Evolutionary conservation across 2,888 invertebrate genomes (phyloP).

Genomic region (Tachina fera): DNA sequence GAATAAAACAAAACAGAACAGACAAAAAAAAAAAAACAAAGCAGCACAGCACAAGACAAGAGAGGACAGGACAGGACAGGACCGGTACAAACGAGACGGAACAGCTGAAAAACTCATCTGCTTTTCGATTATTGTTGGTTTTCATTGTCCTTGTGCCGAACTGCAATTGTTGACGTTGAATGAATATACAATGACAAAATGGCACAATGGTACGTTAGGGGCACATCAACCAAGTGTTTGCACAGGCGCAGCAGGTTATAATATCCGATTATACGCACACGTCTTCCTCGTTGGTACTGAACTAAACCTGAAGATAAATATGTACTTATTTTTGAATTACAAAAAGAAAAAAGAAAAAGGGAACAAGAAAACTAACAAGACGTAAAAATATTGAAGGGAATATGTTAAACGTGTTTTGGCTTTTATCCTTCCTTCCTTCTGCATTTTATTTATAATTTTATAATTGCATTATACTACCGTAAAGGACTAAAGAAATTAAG

Average conservation of each 20-base stretch:
- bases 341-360: background rate
- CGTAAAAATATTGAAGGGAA: conserved; percentile 33
- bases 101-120: conserved; percentile 71
- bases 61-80: background rate
- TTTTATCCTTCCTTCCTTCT: conserved; percentile 53
- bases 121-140: conserved; percentile 66
- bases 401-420: conserved; percentile 43
- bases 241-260: conserved; percentile 71
- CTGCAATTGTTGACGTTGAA: conserved; percentile 55
- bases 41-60: background rate
- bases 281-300: conserved; percentile 45
- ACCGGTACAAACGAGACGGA: conserved; percentile 37
- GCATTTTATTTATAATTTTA: conserved; percentile 33
- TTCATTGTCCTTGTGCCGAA: conserved; percentile 62
- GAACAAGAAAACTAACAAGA: conserved; percentile 31
- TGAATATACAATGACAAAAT: conserved; percentile 48
- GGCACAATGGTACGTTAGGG: conserved; percentile 52
- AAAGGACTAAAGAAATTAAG: conserved; percentile 54
- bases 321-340: background rate
- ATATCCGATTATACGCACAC: conserved; percentile 70
- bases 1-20: background rate
- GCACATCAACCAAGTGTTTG: conserved; percentile 67
- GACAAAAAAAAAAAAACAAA: background rate
- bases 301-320: conserved; percentile 14
- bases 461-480: conserved; percentile 55